Evolutionary conservation across 2,797 vertebrate species (phyloP), one percentile per base, ranked within the genome.

Genomic region (Sorex maritimensis): DNA sequence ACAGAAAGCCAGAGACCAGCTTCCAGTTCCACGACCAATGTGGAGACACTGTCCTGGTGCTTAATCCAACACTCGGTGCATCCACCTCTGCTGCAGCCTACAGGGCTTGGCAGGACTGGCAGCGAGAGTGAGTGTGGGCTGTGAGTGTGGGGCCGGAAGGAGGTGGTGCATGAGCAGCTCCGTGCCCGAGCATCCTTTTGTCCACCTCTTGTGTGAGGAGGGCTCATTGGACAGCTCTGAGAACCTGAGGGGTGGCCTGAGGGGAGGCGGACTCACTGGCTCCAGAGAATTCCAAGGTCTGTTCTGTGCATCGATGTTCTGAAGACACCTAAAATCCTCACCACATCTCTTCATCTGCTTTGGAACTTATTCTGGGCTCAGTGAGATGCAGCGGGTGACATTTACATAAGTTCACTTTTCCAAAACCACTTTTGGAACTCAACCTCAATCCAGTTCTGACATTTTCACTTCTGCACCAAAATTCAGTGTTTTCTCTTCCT

Each of bases 381-480:
- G 67, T 0, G 5, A 94, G 55, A 61, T 14, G 21, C 58, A 61
- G 19, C 21, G 17, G 17, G 58, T 61, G 58, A 61, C 58, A 61
- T 23, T 61, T 19, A 19, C 15, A 61, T 19, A 73, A 15, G 34
- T 24, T 74, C 49, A 61, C 28, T 24, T 86, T 88, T 7, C 19
- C 69, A 90, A 93, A 79, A 63, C 15, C n/a, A 84, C 41, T 72
- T 91, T 72, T 34, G 74, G 74, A 61, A 74, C 17, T 92, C 24
- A 78, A 61, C 30, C 41, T 81, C 78, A 92, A 61, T 61, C 46
- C 41, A 86, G 17, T 90, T 55, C 68, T 93, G 83, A 91, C 80
- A 77, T 24, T 68, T 72, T 30, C 46, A 75, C n/a, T 81, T 93
- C 17, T 79, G 95, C 94, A 92, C 61, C 46, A 88, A 88, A 94